These are phyloP conservation scores for Circaetus cinerascens DNA, from an alignment of 2,113 vertebrate genomes.

Conservation along the genomic window DNA sequence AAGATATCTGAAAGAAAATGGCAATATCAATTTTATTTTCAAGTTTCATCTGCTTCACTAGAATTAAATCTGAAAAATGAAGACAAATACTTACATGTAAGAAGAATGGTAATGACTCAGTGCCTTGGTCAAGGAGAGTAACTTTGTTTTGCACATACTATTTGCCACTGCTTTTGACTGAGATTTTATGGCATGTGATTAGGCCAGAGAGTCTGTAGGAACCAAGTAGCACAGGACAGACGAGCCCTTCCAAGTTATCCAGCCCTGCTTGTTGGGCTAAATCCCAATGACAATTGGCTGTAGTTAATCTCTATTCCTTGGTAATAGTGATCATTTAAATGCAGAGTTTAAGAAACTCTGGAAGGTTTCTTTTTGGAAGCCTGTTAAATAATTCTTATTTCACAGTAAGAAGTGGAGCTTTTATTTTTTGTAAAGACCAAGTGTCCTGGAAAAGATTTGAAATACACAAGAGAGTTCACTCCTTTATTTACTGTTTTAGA, in stretches of 20 bases:
- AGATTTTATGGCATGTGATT: fast-evolving
- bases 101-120: not conserved
- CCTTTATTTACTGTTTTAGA: not conserved
- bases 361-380: not conserved
- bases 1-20: not conserved
- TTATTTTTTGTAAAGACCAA: not conserved
- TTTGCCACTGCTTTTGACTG: not conserved
- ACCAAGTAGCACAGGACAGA: not conserved
- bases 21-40: not conserved
- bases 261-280: not conserved
- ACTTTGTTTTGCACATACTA: not conserved
- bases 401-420: not conserved
- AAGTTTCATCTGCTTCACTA: not conserved
- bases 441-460: not conserved
- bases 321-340: not conserved
- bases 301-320: not conserved
- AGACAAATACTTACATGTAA: not conserved
- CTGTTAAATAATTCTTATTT: not conserved
- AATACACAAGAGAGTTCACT: not conserved
- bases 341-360: not conserved
- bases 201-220: not conserved
- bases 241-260: fast-evolving
- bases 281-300: fast-evolving
- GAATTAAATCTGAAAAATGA: not conserved
- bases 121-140: not conserved